Conservation (phyloP, 2,113 vertebrate species). For the Aptenodytes patagonicus region DNA sequence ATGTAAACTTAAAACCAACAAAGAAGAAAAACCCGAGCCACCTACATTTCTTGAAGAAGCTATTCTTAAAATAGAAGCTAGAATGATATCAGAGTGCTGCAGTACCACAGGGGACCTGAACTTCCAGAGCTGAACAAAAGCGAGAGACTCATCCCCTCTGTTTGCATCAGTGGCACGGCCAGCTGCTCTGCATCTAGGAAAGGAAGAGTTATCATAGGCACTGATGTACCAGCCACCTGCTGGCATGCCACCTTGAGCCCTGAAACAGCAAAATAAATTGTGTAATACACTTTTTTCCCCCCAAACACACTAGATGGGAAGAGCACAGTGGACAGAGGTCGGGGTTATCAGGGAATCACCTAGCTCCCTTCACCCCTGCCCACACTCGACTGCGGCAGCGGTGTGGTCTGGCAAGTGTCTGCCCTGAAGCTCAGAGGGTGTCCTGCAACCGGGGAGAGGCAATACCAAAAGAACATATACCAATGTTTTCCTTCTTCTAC, state of each 20-base stretch:
- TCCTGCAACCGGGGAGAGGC: background rate
- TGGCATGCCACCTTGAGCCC: background rate
- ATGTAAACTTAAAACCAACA: constrained; percentile 9
- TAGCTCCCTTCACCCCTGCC: background rate
- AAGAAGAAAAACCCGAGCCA: background rate
- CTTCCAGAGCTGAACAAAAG: background rate
- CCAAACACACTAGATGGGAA: background rate
- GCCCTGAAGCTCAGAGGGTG: background rate
- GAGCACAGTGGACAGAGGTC: background rate
- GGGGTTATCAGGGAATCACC: background rate
- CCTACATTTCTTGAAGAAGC: constrained; percentile 16
- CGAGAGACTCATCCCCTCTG: background rate
- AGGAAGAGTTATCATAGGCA: background rate
- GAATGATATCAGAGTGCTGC: constrained; percentile 20
- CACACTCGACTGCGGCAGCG: background rate
- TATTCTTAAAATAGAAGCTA: constrained; percentile 45
- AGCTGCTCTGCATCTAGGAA: background rate
- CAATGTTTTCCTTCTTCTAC: background rate
- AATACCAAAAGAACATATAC: background rate
- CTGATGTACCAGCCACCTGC: background rate
- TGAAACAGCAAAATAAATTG: background rate
- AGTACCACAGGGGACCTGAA: constrained; percentile 24
- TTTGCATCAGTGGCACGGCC: fast-evolving
- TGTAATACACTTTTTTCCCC: background rate
- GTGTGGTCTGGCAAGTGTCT: fast-evolving